Evolutionary conservation across 2,797 vertebrate genomes (phyloP).

Genomic region (Helicolenus hilgendorfi): DNA sequence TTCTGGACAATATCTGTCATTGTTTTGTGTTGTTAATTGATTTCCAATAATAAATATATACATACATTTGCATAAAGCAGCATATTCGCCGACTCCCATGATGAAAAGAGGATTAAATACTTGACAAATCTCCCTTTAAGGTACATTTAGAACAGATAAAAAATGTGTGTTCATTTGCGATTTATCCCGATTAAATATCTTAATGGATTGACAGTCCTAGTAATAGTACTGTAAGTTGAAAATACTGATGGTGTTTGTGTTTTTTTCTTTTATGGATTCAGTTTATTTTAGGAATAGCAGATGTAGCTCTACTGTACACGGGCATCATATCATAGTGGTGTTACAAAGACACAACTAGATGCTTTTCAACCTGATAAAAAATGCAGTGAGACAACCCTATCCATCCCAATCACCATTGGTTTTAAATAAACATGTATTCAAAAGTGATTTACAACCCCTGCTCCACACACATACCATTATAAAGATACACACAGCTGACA

Average conservation of each 20-base stretch:
- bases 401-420: conserved; percentile 35
- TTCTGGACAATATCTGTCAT: too few species aligned
- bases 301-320: background rate
- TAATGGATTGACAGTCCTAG: too few species aligned
- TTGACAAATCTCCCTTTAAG: too few species aligned
- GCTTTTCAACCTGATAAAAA: conserved; percentile 46
- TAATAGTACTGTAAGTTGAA: background rate
- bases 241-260: background rate
- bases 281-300: background rate
- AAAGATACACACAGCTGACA: conserved; percentile 72
- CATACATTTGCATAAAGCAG: too few species aligned
- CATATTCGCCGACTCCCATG: too few species aligned
- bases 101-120: too few species aligned
- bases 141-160: too few species aligned
- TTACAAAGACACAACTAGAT: conserved; percentile 13
- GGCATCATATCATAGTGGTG: background rate
- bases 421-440: conserved; percentile 73
- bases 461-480: conserved; percentile 65
- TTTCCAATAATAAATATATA: too few species aligned
- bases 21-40: too few species aligned
- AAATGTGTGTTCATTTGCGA: too few species aligned
- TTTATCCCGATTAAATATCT: too few species aligned
- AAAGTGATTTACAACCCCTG: conserved; percentile 72
- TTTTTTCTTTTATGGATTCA: background rate
- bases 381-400: conserved; percentile 26